These are phyloP conservation scores for Idris sp. DNA, from an alignment of 1,140 invertebrate genomes.

Conservation along the genomic window DNA sequence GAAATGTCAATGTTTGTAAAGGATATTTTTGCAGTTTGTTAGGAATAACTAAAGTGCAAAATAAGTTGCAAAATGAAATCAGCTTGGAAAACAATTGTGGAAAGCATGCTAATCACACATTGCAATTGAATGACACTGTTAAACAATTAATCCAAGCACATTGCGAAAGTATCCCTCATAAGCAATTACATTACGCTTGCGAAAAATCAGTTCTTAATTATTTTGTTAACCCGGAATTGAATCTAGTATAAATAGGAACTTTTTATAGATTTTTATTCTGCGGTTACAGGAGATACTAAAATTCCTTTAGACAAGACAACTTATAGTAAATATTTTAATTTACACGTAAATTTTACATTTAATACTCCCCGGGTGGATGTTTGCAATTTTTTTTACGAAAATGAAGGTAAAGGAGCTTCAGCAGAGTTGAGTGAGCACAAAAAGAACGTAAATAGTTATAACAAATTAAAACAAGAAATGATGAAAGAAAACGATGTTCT, in stretches of 20 bases:
- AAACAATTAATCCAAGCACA: constrained; percentile 29
- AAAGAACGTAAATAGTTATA: too few relatives aligned
- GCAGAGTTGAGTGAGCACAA: too few relatives aligned
- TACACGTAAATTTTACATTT: constrained; percentile 26
- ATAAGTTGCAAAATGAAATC: constrained; percentile 7
- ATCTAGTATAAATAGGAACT: too few relatives aligned
- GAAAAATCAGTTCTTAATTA: constrained; percentile 22
- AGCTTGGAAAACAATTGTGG: constrained; percentile 8
- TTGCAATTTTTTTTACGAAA: constrained; percentile 25
- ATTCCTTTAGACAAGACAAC: constrained; percentile 7
- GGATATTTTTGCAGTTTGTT: constrained; percentile 15
- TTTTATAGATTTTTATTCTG: too few relatives aligned
- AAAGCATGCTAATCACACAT: constrained; percentile 8
- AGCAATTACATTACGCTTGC: constrained; percentile 15
- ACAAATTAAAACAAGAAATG: too few relatives aligned
- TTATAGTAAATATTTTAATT: constrained; percentile 34
- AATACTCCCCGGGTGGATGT: constrained; percentile 11
- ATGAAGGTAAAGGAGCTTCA: not conserved
- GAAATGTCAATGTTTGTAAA: constrained; percentile 8
- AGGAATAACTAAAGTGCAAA: constrained; percentile 9
- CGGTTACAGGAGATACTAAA: constrained; percentile 11
- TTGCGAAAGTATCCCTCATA: constrained; percentile 28
- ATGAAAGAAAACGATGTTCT: too few relatives aligned
- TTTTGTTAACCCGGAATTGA: constrained; percentile 23
- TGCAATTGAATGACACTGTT: constrained; percentile 22